Base-by-base conservation (phyloP, 1,140 invertebrate genomes). In the Pogonognathellus flavescens region DNA sequence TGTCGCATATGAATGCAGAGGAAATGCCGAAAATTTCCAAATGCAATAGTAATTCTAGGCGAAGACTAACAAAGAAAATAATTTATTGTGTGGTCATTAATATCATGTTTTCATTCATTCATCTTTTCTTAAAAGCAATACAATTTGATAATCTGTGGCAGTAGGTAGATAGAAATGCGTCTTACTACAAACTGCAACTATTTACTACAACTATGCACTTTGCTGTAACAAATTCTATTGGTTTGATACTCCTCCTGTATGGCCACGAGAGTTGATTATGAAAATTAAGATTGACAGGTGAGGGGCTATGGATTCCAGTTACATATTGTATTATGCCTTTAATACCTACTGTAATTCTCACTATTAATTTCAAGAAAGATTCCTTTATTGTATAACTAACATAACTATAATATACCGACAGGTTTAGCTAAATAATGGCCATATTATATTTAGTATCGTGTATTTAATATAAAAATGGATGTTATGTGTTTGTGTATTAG, bases 1-100 rank as follows among this genome's bases (percentile, higher is more conserved):
- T 72, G 66, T 72, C 7, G 66, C 7, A 14, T 7, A n/a, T 41
- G 66, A 72, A 72, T 72, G 66, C 14, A 72, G 41, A 72, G 66
- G 31, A 72, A 49, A 72, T 25, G 16, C 59, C 59, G 31, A 41
- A 6, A 13, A 41, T 49, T n/a, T 72, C 66, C 22, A 31, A 72
- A 72, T 72, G 31, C 66, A n/a, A 31, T 9, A 25, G 25, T 25
- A 70, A 22, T 25, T 14, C 22, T 70, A 25, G 18, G 18, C 14
- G 20, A 31, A 22, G 0, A 70, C 9, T 31, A 22, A 70, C 14
- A 31, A 72, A 72, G 41, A 72, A 49, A 72, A 72, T 72, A 72
- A 72, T 49, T 72, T n/a, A 72, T 72, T 72, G 66, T 72, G 66
- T 72, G 66, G 66, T 72, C 66, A 72, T 72, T 72, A 72, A 49